These are phyloP conservation scores for Dyspetes luteomarginatus DNA, from an alignment of 2,888 invertebrate genomes.

Conservation along the genomic window DNA sequence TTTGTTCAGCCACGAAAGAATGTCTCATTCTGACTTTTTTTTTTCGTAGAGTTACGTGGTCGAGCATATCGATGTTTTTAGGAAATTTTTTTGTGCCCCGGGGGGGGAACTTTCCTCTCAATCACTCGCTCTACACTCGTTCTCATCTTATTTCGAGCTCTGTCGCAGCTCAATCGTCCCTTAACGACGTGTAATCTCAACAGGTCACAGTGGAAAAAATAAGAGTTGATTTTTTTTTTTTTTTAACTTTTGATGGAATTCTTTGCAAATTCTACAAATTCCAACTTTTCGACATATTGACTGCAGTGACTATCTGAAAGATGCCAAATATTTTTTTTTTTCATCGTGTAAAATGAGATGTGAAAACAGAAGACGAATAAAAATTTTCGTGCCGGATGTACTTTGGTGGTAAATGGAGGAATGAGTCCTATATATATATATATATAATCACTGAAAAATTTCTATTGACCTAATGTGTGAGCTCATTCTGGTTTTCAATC, in stretches of 20 bases:
- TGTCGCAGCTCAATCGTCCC: not conserved
- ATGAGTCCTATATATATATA: no score
- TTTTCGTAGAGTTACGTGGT: not conserved
- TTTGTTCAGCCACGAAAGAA: slow-evolving; percentile 67
- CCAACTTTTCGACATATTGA: no score
- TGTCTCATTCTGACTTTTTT: slow-evolving; percentile 55
- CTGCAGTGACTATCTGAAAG: no score
- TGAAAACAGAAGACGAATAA: no score
- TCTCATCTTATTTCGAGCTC: not conserved
- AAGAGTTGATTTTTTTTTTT: not conserved
- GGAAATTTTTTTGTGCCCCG: not conserved
- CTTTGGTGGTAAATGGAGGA: no score
- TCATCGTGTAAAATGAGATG: no score
- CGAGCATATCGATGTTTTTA: not conserved
- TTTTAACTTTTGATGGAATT: not conserved
- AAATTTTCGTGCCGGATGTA: no score
- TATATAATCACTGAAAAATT: no score
- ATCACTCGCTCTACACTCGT: not conserved
- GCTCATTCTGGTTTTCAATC: no score
- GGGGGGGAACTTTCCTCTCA: not conserved
- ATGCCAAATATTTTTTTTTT: no score
- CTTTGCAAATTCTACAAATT: no score
- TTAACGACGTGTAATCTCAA: not conserved
- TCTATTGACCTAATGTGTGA: no score
- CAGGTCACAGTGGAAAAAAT: not conserved